Evolutionary conservation across 2,113 vertebrate genomes (phyloP), one percentile per base, ranked within the genome.

Genomic region (Trichechus manatus): DNA sequence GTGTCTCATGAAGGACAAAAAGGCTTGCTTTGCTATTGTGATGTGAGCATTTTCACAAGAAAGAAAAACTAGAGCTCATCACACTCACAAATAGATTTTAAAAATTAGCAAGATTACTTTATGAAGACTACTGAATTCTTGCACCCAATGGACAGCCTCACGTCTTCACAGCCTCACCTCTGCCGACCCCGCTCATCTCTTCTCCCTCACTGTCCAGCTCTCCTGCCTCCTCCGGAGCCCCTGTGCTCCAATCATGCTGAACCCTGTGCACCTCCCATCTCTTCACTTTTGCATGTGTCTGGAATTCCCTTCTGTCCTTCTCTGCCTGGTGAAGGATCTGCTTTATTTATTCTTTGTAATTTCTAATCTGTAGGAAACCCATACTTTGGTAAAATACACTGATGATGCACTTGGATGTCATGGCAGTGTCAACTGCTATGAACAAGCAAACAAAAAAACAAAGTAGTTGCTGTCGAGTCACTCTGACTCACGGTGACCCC

Each of bases 371-470:
- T 22, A 39, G 80, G 70, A 94, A 11, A 84, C 31, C 9, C 63
- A 72, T 61, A 77, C 39, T 88, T 91, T 61, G 91, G 39, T 64
- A 94, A 91, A 96, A 63, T 78, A 79, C 3, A n/a, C 61, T 22
- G 6, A 31, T 31, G 5, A 29, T 82, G 27, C 33, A 64, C 59
- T 77, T 75, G 68, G 75, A 87, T 82, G 39, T 87, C 82, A 81
- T 61, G 20, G 25, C 59, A 68, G 25, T 56, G 39, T 75, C 22
- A 63, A 19, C 29, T 68, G 47, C 39, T 91, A 50, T 77, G 39
- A 61, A 77, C 68, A 42, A 56, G 13, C 53, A 56, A 56, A 56
- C 53, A 56, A 15, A 56, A 11, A 56, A 56, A 56, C 53, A 56
- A 15, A 56, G 53, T 11, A 56, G 53, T 15, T 56, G 53, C 53